These are phyloP conservation scores for Eutrigla gurnardus DNA, from an alignment of 2,797 vertebrate species.

Conservation along the genomic window DNA sequence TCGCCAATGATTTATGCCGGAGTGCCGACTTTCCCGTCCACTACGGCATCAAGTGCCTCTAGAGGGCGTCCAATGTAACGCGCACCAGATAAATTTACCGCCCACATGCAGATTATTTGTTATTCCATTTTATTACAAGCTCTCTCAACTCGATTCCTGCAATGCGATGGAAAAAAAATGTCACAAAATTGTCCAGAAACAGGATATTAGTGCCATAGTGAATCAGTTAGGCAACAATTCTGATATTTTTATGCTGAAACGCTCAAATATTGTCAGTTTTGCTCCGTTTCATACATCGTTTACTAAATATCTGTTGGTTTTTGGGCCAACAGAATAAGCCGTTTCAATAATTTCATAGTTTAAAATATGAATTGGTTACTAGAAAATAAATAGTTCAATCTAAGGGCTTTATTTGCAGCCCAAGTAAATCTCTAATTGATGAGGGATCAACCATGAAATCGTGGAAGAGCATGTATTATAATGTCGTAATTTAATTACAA, in stretches of 20 bases:
- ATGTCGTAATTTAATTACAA: too few species aligned
- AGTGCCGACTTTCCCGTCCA: background rate
- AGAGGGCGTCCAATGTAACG: background rate
- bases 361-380: background rate
- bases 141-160: background rate
- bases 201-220: background rate
- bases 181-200: background rate
- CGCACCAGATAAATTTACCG: background rate
- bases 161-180: background rate
- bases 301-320: background rate
- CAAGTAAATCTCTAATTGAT: background rate
- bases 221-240: too few species aligned
- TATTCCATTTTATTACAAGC: background rate
- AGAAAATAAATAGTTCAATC: background rate
- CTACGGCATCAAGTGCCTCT: background rate
- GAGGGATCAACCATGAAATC: constrained; percentile 2
- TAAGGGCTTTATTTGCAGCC: background rate
- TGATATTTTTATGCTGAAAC: too few species aligned
- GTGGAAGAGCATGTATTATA: background rate
- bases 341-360: too few species aligned
- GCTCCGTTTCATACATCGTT: background rate
- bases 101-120: background rate
- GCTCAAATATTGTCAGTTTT: background rate
- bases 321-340: background rate
- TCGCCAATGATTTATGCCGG: constrained; percentile 60